Evolutionary conservation across 2,888 invertebrate genomes (phyloP), one percentile per base, ranked within the genome.

Genomic region (Pheosia gnoma): DNA sequence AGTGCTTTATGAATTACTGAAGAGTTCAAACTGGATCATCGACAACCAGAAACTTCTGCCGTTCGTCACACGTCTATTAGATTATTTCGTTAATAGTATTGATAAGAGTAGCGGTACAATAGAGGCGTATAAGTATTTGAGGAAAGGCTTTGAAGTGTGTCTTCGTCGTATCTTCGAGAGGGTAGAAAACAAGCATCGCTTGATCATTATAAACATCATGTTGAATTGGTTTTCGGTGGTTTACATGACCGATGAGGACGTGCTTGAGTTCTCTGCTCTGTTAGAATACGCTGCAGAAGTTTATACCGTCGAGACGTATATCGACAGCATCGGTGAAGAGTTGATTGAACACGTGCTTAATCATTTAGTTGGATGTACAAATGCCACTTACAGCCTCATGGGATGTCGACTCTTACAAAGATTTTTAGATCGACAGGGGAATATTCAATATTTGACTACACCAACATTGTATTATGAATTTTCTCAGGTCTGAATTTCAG

Each of bases 371-470:
- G 84, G 89, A 0, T 95, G 95, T 0, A 59, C 78, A 0, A 90
- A 91, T 64, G 74, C 87, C 55, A 74, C 94, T 5, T 87, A 92
- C 51, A 95, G 94, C 74, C 81, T 95, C 0, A 79, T 95, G 11
- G 95, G 95, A 0, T 94, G 94, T 71, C 86, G 94, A 13, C 88
- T 95, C 0, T 76, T 95, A 47, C 93, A 94, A 51, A 88, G 91
- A 69, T 84, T 95, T 58, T 79, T 95, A 5, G 95, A 96, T 74
- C 87, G 95, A 52, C 88, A 90, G 47, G 79, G 86, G 0, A 95
- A 96, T 66, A 84, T 82, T 11, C 64, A 79, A 0, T 80, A 87
- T 62, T 89, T 95, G 67, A 82, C 89, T 62, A 88, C 90, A 0
- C 95, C 95, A 0, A 90, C 85, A n/a, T 89, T 95, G 57, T 88